Evolutionary conservation across 2,888 invertebrate genomes (phyloP).

Genomic region (Zootermopsis nevadensis): DNA sequence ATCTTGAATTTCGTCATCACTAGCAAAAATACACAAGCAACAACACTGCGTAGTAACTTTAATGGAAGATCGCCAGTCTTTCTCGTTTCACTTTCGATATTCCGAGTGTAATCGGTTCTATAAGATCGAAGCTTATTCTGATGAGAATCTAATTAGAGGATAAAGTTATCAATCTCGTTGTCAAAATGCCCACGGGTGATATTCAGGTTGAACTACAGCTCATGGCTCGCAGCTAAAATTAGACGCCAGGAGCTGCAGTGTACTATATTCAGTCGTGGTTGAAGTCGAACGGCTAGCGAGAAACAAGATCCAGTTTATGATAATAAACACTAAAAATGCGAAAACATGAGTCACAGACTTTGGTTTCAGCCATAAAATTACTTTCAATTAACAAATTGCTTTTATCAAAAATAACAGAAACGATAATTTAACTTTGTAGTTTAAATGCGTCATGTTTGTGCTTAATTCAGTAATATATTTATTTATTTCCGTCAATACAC

Average conservation of each 20-base stretch:
- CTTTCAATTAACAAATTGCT: too few species aligned
- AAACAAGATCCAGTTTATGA: too few species aligned
- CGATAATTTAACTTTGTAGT: too few species aligned
- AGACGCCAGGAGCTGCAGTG: neutral
- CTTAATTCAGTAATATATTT: too few species aligned
- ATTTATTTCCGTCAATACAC: too few species aligned
- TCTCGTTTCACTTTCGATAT: neutral
- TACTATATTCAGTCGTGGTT: conserved; percentile 5
- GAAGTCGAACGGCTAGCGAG: too few species aligned
- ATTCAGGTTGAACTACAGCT: neutral
- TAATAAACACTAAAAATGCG: too few species aligned
- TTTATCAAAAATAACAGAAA: too few species aligned
- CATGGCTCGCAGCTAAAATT: conserved; percentile 8
- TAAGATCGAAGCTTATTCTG: neutral
- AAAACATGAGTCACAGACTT: too few species aligned
- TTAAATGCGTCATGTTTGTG: too few species aligned
- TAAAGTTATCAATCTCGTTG: neutral
- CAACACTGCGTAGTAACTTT: neutral
- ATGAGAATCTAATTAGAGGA: neutral
- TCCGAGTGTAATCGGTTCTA: neutral
- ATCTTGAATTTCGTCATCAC: conserved; percentile 24
- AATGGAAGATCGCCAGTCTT: neutral
- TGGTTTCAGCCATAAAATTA: too few species aligned
- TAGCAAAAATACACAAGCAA: neutral
- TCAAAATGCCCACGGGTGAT: neutral